Evolutionary conservation across 2,888 invertebrate species (phyloP), one percentile per base, ranked within the genome.

Genomic region (Drepana falcataria): DNA sequence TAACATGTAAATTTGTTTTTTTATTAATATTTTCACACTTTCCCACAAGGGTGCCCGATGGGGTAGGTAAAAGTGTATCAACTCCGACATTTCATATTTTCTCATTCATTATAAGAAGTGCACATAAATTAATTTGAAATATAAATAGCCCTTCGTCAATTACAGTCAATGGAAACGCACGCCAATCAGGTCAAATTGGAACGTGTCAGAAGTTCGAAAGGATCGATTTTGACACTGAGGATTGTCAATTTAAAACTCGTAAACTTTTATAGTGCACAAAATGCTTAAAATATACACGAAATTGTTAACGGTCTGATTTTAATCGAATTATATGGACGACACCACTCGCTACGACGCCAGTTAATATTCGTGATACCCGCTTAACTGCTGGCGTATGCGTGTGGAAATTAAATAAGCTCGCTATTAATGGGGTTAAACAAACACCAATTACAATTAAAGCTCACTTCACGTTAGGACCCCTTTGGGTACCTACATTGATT

Each of bases 171-270:
- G 88, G 79, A 83, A 64, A 81, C 80, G 48, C 34, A 48, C 64
- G 63, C 59, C 54, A 75, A 77, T 73, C 81, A 72, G 80, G 74
- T 80, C 81, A 75, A 64, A 68, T 59, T 56, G 63, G 69, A 41
- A 79, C 69, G 81, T 84, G 88, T 87, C 87, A 88, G 83, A 77
- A 83, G 82, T 84, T 80, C 75, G 81, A 82, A 82, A 83, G 77
- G 73, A 75, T 73, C 71, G 64, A 73, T 72, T 64, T 59, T 64
- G 66, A 69, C 69, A 65, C 73, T 63, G 62, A 63, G 59, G 69
- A 59, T 70, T 69, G 73, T 77, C 84, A 77, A 81, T 87, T 80
- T 83, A 85, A 87, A 83, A 78, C 62, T 75, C 82, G 77, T 88
- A 85, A 87, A 86, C 75, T 59, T 75, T 85, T 75, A 79, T 86